These are phyloP conservation scores for Drosophila kurseongensis DNA, from an alignment of 1,140 invertebrate species.

Conservation along the genomic window DNA sequence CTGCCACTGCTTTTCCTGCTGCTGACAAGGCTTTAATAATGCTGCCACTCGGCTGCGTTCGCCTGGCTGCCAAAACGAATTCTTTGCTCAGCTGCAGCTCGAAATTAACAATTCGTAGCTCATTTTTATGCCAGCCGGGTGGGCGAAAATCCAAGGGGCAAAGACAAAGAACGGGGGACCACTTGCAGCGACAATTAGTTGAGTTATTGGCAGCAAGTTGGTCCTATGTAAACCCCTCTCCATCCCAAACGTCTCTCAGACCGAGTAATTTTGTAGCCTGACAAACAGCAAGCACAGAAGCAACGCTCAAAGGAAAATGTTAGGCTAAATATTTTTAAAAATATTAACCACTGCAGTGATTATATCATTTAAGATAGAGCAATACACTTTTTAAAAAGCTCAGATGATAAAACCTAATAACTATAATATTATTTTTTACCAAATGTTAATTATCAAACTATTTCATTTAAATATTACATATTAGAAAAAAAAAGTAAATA, in stretches of 20 bases:
- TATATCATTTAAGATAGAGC: too few species aligned
- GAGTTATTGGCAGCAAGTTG: slow-evolving; percentile 42
- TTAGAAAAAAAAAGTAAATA: too few species aligned
- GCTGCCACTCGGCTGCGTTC: slow-evolving; percentile 43
- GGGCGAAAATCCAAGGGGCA: not conserved
- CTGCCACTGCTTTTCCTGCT: slow-evolving; percentile 7
- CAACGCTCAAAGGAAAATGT: slow-evolving; percentile 5
- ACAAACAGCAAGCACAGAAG: slow-evolving; percentile 12
- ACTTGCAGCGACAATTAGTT: slow-evolving; percentile 50
- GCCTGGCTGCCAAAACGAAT: slow-evolving; percentile 29
- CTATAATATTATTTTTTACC: too few species aligned
- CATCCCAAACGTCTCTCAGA: not conserved
- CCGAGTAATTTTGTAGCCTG: slow-evolving; percentile 29
- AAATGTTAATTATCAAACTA: too few species aligned
- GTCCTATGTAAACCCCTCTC: slow-evolving; percentile 5
- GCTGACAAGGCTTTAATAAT: slow-evolving; percentile 52
- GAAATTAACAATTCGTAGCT: slow-evolving; percentile 56
- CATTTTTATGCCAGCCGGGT: slow-evolving; percentile 34
- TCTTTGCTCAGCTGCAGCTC: slow-evolving; percentile 42
- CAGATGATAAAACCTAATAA: too few species aligned
- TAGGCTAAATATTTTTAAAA: not conserved
- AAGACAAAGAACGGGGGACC: slow-evolving; percentile 5
- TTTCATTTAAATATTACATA: too few species aligned
- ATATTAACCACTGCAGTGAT: too few species aligned
- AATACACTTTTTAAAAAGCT: too few species aligned